phyloP scores from a whole-genome alignment of 2,113 vertebrate species.

The Laticauda colubrina region DNA sequence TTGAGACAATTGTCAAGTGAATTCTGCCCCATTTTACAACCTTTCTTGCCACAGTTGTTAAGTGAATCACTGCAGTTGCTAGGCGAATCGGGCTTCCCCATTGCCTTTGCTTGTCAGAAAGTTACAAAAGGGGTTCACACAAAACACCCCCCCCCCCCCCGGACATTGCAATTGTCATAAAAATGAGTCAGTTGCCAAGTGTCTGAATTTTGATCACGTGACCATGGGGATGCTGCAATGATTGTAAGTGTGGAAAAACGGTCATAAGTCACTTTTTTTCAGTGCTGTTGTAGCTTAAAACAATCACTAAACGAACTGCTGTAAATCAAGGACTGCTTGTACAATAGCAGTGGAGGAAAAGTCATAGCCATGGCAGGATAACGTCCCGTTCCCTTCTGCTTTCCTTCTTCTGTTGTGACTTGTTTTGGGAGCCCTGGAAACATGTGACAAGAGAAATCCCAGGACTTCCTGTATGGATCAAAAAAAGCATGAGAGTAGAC shows the following conservation, averaged over 20 bases:
- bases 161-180: neutral
- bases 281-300: neutral
- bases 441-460: neutral
- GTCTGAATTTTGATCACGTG: neutral
- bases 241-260: neutral
- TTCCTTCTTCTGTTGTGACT: neutral
- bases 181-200: neutral
- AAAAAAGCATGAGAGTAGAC: neutral
- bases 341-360: neutral
- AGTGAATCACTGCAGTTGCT: neutral
- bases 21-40: neutral
- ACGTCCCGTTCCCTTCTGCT: neutral
- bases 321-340: neutral
- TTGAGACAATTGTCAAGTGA: neutral
- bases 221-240: neutral
- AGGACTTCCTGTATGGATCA: neutral
- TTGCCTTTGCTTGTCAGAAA: neutral
- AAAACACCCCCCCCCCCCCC: neutral
- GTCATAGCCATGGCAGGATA: neutral
- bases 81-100: neutral
- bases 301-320: neutral
- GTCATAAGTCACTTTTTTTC: neutral
- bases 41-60: neutral
- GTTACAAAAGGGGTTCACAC: too few relatives aligned
- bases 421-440: neutral